A percentile compares a stretch with the other conserved stretches of the same genome.
These are phyloP conservation scores for Drosophila melanocephala DNA, from an alignment of 2,888 invertebrate genomes.

Conservation along the genomic window DNA sequence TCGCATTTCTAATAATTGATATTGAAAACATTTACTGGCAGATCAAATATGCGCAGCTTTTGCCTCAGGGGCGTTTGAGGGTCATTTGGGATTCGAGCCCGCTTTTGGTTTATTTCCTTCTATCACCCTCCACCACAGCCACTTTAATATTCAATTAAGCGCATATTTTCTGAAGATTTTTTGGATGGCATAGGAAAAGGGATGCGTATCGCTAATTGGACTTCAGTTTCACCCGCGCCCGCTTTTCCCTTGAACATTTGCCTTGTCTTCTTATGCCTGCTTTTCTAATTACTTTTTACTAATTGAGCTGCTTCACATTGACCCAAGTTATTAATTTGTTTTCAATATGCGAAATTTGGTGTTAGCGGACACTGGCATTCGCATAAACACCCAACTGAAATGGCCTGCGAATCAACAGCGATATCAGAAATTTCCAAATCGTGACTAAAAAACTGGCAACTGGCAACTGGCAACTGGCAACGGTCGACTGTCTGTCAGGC, in stretches of 20 bases:
- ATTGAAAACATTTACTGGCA: constrained; percentile 66
- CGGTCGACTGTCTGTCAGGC: not conserved
- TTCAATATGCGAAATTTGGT: constrained; percentile 55
- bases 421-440: constrained; percentile 9
- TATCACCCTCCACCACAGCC: not conserved
- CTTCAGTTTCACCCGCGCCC: constrained; percentile 8
- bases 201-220: constrained; percentile 63
- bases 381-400: constrained; percentile 28
- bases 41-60: constrained; percentile 34
- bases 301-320: constrained; percentile 51
- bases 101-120: constrained; percentile 15
- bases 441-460: constrained; percentile 15
- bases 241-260: constrained; percentile 6
- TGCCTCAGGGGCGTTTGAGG: constrained; percentile 39
- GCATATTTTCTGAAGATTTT: constrained; percentile 69
- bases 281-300: constrained; percentile 69
- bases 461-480: not conserved
- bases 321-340: constrained; percentile 51
- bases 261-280: constrained; percentile 34
- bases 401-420: constrained; percentile 17
- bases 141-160: constrained; percentile 66
- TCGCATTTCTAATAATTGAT: constrained; percentile 67
- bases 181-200: constrained; percentile 38
- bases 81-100: constrained; percentile 41
- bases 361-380: constrained; percentile 28